These are phyloP conservation scores for Pterostichus madidus DNA, from an alignment of 2,888 invertebrate genomes.

Conservation along the genomic window DNA sequence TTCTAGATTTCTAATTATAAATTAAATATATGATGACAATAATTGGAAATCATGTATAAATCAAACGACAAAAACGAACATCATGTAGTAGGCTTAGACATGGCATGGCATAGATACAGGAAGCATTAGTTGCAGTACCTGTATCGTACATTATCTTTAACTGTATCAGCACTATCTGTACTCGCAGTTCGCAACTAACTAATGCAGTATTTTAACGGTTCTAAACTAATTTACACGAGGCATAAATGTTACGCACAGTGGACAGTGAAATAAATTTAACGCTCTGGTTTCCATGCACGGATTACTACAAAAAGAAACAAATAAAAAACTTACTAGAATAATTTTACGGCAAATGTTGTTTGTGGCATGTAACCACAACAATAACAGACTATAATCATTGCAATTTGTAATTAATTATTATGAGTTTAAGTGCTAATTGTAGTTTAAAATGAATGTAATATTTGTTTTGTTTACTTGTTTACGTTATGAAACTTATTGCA, in stretches of 20 bases:
- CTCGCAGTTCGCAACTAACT: not conserved
- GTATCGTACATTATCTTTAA: constrained; percentile 37
- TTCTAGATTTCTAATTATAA: constrained; percentile 29
- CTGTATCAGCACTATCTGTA: constrained; percentile 25
- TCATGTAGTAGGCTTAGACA: not conserved
- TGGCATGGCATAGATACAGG: constrained; percentile 9
- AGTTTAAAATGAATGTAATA: not conserved
- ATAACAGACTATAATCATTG: constrained; percentile 27
- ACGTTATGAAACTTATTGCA: not conserved
- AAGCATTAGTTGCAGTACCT: constrained; percentile 23
- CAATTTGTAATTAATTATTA: constrained; percentile 25
- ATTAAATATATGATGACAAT: constrained; percentile 11
- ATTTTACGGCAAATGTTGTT: not conserved
- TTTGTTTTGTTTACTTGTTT: constrained; percentile 34
- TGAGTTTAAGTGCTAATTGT: constrained; percentile 15
- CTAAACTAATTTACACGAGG: constrained; percentile 46
- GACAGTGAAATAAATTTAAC: constrained; percentile 46
- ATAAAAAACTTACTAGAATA: constrained; percentile 39
- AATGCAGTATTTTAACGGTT: constrained; percentile 48
- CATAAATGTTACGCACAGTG: constrained; percentile 43
- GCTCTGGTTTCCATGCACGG: constrained; percentile 28
- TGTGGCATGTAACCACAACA: constrained; percentile 20
- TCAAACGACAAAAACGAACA: not conserved
- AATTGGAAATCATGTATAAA: constrained; percentile 11
- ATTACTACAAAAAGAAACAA: constrained; percentile 18